Percentiles rank a stretch among this genome's conserved stretches.
Conservation (phyloP, 2,888 invertebrate species). For the Opisthograptis luteolata region DNA sequence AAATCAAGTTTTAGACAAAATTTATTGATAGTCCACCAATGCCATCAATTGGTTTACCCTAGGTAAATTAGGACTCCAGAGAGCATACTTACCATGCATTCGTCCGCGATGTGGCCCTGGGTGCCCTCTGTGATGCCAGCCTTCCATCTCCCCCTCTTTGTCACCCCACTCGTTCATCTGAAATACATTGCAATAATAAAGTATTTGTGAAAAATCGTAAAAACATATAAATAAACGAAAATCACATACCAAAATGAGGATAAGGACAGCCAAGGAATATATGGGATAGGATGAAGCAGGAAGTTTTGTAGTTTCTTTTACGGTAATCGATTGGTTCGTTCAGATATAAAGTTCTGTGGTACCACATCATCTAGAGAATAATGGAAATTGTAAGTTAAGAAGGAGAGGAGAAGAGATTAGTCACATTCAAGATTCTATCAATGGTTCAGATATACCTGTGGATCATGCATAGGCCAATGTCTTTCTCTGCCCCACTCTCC, state of each 20-base stretch:
- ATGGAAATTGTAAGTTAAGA: conserved; percentile 20
- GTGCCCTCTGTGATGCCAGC: conserved; percentile 79
- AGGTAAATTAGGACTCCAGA: neutral
- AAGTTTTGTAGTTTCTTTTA: conserved; percentile 61
- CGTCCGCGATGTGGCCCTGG: conserved; percentile 80
- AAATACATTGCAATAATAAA: conserved; percentile 31
- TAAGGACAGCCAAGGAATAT: conserved; percentile 81
- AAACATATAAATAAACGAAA: conserved; percentile 29
- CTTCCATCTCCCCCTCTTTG: conserved; percentile 76
- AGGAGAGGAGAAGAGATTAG: no score
- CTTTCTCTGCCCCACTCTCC: conserved; percentile 80
- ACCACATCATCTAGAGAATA: conserved; percentile 69
- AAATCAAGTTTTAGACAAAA: no score
- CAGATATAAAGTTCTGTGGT: conserved; percentile 66
- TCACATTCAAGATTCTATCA: neutral
- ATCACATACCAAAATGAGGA: conserved; percentile 76
- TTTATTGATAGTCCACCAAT: no score
- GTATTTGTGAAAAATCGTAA: conserved; percentile 12
- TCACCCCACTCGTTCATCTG: conserved; percentile 82
- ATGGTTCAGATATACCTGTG: conserved; percentile 58
- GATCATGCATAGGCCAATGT: conserved; percentile 78
- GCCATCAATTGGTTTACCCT: no score
- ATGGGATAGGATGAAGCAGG: conserved; percentile 78
- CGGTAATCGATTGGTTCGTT: conserved; percentile 76
- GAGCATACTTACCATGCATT: conserved; percentile 59